Base-by-base conservation (phyloP, 2,888 invertebrate genomes). In the Drosophila melanocephala region DNA sequence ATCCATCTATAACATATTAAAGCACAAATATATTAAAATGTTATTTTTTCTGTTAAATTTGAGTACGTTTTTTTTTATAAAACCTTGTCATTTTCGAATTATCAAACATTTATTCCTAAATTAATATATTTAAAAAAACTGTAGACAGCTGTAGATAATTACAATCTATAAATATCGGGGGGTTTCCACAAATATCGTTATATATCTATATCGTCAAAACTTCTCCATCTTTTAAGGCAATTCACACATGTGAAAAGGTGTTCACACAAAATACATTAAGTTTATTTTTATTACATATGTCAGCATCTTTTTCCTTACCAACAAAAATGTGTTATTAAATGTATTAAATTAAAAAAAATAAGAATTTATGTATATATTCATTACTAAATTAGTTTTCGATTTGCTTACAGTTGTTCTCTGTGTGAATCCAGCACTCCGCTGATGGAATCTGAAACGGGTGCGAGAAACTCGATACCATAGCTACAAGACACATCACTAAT, bases 391-490 rank as follows among this genome's bases (percentile, higher is more conserved):
- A n/a, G 19, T 10, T 10, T n/a, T 47, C 1, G 22, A 47, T 14
- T 22, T 22, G 14, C 0, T 14, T 7, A 22, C 4, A 22, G 9
- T 22, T 7, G 22, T 22, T 4, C 14, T 7, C 22, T 14, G 22
- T 14, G 6, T 7, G 22, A 2, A 4, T 37, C 2, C 37, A 7
- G 0, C 44, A 7, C 14, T 7, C 14, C 7, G 22, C 44, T 7
- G 47, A 22, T 1, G 14, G 0, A 47, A 14, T 2, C 7, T 4
- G 44, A 44, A 22, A 22, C 32, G 30, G 9, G 56, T 56, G 58
- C 58, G 51, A 59, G 10, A 51, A 68, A 14, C 52, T 62, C 19
- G 52, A 70, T 7, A 62, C 28, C 51, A 74, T 28, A 28, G 39
- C n/a, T n/a, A 50, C 14, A 30, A 32, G 51, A 47, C 33, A 44